Evolutionary conservation across 2,888 invertebrate genomes (phyloP).

Genomic region (Himalopsyche kuldschensis): DNA sequence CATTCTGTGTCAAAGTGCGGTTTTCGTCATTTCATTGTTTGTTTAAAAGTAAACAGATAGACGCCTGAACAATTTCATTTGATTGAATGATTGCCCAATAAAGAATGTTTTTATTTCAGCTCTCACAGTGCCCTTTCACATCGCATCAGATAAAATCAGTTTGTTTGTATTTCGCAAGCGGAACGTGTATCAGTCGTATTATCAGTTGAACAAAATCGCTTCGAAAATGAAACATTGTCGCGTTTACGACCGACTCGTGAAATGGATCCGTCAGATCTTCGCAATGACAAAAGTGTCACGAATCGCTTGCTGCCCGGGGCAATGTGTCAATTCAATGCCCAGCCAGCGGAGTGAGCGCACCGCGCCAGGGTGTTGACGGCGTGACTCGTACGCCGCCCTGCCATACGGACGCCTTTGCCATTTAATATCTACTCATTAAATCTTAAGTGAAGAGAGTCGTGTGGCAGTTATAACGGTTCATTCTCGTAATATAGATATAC

Average conservation of each 20-base stretch:
- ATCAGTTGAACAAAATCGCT: neutral
- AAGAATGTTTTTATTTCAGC: neutral
- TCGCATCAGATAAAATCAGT: neutral
- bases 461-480: neutral
- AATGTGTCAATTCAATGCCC: conserved; percentile 12
- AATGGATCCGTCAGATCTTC: conserved; percentile 6
- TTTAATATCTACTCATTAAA: neutral
- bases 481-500: neutral
- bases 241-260: neutral
- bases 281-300: conserved; percentile 20
- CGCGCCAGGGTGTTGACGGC: neutral
- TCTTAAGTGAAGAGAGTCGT: neutral
- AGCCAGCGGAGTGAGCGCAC: neutral
- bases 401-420: neutral
- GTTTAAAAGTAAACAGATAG: too few species aligned
- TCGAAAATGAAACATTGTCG: neutral
- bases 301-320: conserved; percentile 5
- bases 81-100: neutral
- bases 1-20: too few species aligned
- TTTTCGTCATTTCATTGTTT: too few species aligned
- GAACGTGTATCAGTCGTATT: neutral
- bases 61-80: neutral
- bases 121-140: neutral
- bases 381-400: neutral
- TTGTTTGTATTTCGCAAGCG: neutral